A percentile compares a stretch with the other conserved stretches of the same genome.
phyloP scores from a whole-genome alignment of 2,113 vertebrate species.

The Urocitellus parryii region DNA sequence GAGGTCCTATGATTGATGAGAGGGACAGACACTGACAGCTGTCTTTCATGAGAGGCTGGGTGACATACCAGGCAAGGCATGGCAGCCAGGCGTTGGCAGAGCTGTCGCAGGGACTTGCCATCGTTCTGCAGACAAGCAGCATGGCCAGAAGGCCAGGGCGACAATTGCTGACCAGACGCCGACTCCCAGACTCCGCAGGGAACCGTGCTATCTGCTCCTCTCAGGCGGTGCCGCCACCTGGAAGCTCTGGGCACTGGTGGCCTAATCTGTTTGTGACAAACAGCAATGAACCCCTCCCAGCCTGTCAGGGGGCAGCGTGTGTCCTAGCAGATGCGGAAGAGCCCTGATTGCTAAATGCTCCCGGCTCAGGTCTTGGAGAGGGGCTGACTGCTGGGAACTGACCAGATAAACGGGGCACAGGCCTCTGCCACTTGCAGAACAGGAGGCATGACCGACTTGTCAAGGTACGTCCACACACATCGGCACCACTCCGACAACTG shows the following conservation, averaged over 20 bases:
- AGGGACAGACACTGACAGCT: not conserved
- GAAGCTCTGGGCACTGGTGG: not conserved
- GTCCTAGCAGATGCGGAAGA: not conserved
- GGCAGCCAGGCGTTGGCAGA: not conserved
- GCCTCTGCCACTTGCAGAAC: not conserved
- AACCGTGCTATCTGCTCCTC: not conserved
- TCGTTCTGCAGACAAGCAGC: not conserved
- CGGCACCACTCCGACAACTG: not conserved
- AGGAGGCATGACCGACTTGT: not conserved
- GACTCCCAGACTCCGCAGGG: not conserved
- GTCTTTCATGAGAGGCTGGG: not conserved
- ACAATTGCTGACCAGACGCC: not conserved
- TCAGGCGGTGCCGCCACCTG: not conserved
- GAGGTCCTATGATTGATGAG: not conserved
- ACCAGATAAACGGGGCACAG: rapidly evolving
- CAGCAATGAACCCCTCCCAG: not conserved
- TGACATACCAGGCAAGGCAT: not conserved
- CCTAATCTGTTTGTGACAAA: not conserved
- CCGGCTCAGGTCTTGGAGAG: rapidly evolving
- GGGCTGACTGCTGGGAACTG: not conserved
- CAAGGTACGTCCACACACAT: not conserved
- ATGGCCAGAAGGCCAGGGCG: not conserved
- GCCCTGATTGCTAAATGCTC: too few species aligned
- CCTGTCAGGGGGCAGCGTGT: not conserved
- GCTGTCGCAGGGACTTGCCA: not conserved